Base-by-base conservation (phyloP, 2,888 invertebrate species). In the Mythimna ferrago region DNA sequence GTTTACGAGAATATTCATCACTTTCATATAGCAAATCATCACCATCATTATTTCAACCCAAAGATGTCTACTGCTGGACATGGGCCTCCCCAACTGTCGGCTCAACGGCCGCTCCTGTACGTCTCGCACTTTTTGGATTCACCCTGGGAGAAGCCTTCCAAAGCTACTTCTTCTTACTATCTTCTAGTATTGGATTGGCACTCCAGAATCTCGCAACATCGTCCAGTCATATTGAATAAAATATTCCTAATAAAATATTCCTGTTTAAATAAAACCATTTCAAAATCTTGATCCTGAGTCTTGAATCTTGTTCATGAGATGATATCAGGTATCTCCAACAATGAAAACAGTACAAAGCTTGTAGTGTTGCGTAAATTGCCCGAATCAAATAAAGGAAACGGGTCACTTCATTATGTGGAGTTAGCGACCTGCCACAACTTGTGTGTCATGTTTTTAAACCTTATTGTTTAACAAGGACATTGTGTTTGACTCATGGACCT, bases 371-470 rank as follows among this genome's bases (percentile, higher is more conserved):
- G 63, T 81, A 71, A 84, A 75, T 81, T 75, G 75, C 7, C 51
- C 53, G 65, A 74, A 67, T 62, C 75, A 76, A 76, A 83, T 81
- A 69, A 73, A 84, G 76, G 72, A 84, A 83, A 73, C 32, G 57
- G 56, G 71, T 79, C 82, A 79, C 38, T 79, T 78, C 53, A 73
- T 71, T 56, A 64, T 61, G 41, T 66, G 64, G 73, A 71, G 62
- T 57, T 69, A 66, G 54, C 35, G 66, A 79, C 64, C 64, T 79
- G 60, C 73, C 82, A 54, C 73, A 61, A 78, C 63, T 53, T 71
- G 67, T 80, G 63, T 48, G 71, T 68, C 66, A 68, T 70, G 71
- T 54, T 35, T 67, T 70, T 65, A 66, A 48, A 70, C 61, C 64
- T 62, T 74, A 78, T 67, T 79, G 71, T 51, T 71, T 10, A 14